phyloP scores from a whole-genome alignment of 2,888 invertebrate genomes.

The Nasonia oneida region DNA sequence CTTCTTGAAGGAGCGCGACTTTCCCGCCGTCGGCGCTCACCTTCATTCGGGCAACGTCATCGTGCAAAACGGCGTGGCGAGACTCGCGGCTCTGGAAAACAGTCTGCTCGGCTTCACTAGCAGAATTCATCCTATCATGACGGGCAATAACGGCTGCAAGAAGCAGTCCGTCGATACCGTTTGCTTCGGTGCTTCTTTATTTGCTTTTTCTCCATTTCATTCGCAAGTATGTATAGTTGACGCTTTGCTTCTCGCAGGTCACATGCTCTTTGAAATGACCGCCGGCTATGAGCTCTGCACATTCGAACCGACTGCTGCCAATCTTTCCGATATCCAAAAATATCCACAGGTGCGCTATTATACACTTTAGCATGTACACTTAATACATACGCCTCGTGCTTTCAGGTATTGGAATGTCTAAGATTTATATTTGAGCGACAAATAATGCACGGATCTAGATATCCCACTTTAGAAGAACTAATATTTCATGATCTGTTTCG shows the following conservation, averaged over 20 bases:
- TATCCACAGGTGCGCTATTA: conserved; percentile 85
- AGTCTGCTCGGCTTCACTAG: conserved; percentile 88
- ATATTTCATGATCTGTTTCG: conserved; percentile 91
- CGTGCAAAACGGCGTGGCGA: conserved; percentile 94
- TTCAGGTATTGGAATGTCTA: conserved; percentile 88
- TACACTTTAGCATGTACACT: conserved; percentile 58
- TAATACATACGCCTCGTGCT: conserved; percentile 19
- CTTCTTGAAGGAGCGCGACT: conserved; percentile 92
- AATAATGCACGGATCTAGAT: conserved; percentile 81
- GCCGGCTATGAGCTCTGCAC: conserved; percentile 90
- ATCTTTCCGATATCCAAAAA: conserved; percentile 85
- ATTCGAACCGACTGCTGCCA: conserved; percentile 87
- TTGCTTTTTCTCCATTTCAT: neutral
- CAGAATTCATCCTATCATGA: conserved; percentile 81
- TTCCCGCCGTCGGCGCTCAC: conserved; percentile 89
- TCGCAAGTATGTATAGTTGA: too few relatives aligned
- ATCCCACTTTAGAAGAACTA: conserved; percentile 90
- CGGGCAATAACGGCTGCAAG: neutral
- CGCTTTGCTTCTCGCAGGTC: conserved; percentile 79
- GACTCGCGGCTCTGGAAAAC: conserved; percentile 93
- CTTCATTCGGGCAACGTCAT: conserved; percentile 95
- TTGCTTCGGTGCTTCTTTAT: conserved; percentile 84
- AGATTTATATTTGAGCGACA: conserved; percentile 86
- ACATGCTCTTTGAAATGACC: conserved; percentile 95
- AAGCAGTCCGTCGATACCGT: conserved; percentile 83